Evolutionary conservation across 2,797 vertebrate species (phyloP), one percentile per base, ranked within the genome.

Genomic region (Amazona finschi): DNA sequence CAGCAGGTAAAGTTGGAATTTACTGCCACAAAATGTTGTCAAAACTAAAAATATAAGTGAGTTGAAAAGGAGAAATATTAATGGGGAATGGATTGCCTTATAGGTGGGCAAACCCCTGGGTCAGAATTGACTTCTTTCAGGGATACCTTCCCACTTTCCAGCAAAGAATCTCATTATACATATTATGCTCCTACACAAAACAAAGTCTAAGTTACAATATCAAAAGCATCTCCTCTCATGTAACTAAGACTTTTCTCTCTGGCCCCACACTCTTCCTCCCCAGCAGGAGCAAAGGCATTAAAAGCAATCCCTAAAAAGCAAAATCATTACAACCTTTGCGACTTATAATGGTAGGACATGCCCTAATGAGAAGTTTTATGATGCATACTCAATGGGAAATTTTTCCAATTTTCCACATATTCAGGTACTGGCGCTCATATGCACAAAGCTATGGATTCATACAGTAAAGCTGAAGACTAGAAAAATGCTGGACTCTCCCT

Each of bases 131-230:
- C 8, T 66, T n/a, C 7, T 44, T 64, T 36, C 31, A 20, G 62
- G 30, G 38, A 19, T 33, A 39, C 16, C 24, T 39, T 47, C 20
- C 52, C 15, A 50, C 28, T 60, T 65, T 11, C 25, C 57, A 81
- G 49, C 30, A 43, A 55, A 69, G 36, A 55, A 39, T 57, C n/a
- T 18, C 39, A 30, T 19, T 22, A 5, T 5, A 3, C 0, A 0
- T 30, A 28, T 41, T n/a, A 47, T 28, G 28, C 33, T 52, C 28
- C 50, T 46, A 13, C 13, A 50, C 15, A 39, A 27, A 65, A 19
- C 5, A 21, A 79, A 58, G 18, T 44, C n/a, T 28, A 60, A 86
- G 7, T 11, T 75, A 46, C 10, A 39, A 5, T 12, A 38, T 14
- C 31, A 62, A 78, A 89, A 50, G 5, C 57, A 55, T 46, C 22